These are phyloP conservation scores for Stratiomys singularior DNA, from an alignment of 2,888 invertebrate species.

Conservation along the genomic window DNA sequence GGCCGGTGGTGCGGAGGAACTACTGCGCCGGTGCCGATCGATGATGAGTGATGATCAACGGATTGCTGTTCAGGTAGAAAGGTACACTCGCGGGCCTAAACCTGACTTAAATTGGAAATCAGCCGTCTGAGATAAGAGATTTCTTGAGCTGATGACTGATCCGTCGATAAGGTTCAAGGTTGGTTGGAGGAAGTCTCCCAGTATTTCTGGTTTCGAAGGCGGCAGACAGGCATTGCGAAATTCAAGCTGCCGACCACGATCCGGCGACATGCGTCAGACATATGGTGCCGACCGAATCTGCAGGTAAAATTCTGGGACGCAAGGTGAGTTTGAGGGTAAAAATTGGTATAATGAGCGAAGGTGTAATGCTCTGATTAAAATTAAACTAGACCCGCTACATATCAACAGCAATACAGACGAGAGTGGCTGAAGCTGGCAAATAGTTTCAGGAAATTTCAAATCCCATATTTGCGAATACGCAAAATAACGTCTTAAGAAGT, in stretches of 20 bases:
- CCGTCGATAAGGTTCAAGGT: slow-evolving; percentile 33
- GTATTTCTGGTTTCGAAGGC: slow-evolving; percentile 10
- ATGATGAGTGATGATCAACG: slow-evolving; percentile 9
- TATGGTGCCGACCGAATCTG: background rate
- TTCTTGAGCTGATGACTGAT: background rate
- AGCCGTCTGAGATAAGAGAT: slow-evolving; percentile 19
- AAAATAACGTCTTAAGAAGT: no score
- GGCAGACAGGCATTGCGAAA: slow-evolving; percentile 11
- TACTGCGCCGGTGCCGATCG: background rate
- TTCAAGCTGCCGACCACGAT: background rate
- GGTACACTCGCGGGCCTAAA: background rate
- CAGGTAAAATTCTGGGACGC: no score
- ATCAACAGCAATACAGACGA: no score
- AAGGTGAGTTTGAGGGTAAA: no score
- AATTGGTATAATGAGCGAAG: no score
- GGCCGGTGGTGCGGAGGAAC: background rate
- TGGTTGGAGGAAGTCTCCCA: slow-evolving; percentile 26
- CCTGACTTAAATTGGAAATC: slow-evolving; percentile 23
- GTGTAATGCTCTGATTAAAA: no score
- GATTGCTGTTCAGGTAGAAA: background rate
- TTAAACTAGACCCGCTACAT: no score
- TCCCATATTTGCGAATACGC: no score
- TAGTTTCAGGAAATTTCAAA: no score
- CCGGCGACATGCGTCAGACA: background rate
- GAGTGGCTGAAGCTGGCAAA: no score